Conservation (phyloP, 2,113 vertebrate genomes). For the Carassius auratus region DNA sequence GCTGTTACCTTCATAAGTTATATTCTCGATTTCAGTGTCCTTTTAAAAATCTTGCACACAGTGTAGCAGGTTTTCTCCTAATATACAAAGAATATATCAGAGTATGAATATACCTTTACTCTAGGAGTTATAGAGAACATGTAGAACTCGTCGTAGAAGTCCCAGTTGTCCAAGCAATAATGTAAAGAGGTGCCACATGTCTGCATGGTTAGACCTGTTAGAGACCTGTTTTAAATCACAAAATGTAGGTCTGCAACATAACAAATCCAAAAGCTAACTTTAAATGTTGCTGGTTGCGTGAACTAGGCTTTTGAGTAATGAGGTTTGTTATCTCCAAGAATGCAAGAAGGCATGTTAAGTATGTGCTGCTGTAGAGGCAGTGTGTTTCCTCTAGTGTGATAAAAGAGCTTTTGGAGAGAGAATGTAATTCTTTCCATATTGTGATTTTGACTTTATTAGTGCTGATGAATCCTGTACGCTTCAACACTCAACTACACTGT, state of each 20-base stretch:
- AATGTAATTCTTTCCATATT: neutral
- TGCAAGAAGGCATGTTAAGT: neutral
- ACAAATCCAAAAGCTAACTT: conserved; percentile 1
- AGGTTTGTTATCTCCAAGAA: conserved; percentile 13
- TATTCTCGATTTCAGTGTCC: conserved; percentile 5
- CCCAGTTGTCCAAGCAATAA: conserved; percentile 37
- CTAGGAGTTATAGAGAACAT: conserved; percentile 47
- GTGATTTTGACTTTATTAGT: conserved; percentile 18
- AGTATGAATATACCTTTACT: conserved; percentile 53
- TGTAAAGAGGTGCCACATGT: conserved; percentile 8
- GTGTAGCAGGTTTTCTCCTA: conserved; percentile 38
- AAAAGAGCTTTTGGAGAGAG: neutral
- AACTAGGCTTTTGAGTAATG: neutral
- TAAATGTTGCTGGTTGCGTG: neutral
- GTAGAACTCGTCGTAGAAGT: conserved; percentile 23
- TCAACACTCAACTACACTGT: conserved; percentile 5
- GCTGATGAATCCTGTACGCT: neutral
- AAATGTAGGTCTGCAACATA: neutral
- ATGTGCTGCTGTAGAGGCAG: neutral
- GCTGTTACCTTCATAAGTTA: conserved; percentile 12
- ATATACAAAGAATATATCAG: conserved; percentile 58
- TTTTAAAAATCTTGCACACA: conserved; percentile 24
- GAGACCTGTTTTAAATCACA: neutral
- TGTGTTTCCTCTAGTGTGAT: neutral
- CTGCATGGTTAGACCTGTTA: conserved; percentile 22